phyloP scores from a whole-genome alignment of 2,113 vertebrate species.

The Rostratula benghalensis region DNA sequence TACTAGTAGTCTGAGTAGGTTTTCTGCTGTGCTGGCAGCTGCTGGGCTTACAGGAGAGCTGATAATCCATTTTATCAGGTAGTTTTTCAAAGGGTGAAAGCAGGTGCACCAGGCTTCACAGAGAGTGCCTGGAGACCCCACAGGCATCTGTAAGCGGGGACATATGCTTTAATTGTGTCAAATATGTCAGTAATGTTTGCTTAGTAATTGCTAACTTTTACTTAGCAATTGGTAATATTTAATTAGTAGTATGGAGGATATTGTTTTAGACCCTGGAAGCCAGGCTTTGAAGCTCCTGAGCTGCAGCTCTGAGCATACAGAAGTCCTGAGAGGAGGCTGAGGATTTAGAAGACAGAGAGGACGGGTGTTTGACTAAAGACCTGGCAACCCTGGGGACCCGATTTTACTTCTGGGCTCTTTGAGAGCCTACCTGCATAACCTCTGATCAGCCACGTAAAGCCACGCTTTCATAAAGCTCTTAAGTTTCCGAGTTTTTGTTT shows the following conservation, averaged over 20 bases:
- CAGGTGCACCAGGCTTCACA: background rate
- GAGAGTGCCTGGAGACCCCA: background rate
- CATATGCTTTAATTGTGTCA: background rate
- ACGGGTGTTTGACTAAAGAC: background rate
- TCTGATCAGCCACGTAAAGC: background rate
- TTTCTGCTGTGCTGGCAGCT: background rate
- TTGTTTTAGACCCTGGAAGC: background rate
- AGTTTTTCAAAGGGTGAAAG: background rate
- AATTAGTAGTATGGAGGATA: background rate
- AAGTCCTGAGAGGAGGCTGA: background rate
- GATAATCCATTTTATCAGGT: background rate
- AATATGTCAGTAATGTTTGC: background rate
- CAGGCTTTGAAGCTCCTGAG: background rate
- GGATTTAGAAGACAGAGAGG: background rate
- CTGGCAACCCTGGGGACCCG: background rate
- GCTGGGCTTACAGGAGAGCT: background rate
- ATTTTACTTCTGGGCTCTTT: too few relatives aligned
- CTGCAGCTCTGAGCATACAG: fast-evolving
- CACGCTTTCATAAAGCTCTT: fast-evolving
- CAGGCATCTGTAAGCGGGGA: background rate
- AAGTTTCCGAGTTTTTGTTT: background rate
- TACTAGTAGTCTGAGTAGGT: background rate
- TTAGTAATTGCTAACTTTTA: background rate
- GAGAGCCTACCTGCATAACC: fast-evolving
- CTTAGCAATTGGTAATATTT: background rate